Conservation (phyloP, 2,113 vertebrate species). For the Tor tambroides region DNA sequence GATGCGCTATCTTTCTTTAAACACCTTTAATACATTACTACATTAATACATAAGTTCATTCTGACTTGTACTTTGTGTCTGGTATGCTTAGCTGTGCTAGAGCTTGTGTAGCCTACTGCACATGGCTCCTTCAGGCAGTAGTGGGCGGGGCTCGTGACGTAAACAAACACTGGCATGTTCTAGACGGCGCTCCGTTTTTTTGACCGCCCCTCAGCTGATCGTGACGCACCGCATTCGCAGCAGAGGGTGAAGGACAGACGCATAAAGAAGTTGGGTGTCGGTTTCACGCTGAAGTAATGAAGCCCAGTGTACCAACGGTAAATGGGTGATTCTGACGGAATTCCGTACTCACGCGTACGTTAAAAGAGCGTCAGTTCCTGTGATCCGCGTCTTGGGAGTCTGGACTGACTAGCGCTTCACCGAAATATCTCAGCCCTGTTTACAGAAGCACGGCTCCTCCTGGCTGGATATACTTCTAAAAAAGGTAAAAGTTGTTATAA, state of each 20-base stretch:
- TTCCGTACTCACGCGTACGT: background rate
- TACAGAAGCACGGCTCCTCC: conserved; percentile 32
- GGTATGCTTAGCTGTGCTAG: too few relatives aligned
- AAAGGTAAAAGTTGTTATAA: conserved; percentile 52
- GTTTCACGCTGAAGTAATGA: conserved; percentile 32
- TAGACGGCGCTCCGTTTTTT: conserved; percentile 57
- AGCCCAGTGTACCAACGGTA: background rate
- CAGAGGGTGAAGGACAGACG: conserved; percentile 33
- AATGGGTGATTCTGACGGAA: background rate
- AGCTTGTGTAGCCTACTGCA: too few relatives aligned
- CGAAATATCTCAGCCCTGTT: conserved; percentile 41
- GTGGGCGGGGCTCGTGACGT: conserved; percentile 64
- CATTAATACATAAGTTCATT: background rate
- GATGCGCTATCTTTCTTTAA: background rate
- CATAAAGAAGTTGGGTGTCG: conserved; percentile 45
- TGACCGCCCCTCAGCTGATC: conserved; percentile 59
- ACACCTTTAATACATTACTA: background rate
- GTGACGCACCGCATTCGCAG: conserved; percentile 67
- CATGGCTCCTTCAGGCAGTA: background rate
- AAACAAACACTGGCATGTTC: conserved; percentile 68
- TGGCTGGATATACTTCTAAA: conserved; percentile 46
- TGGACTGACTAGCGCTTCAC: conserved; percentile 43
- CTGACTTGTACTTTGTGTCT: background rate
- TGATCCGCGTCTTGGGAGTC: conserved; percentile 24
- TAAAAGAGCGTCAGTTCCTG: conserved; percentile 22